A percentile compares a stretch with the other conserved stretches of the same genome.
phyloP scores from a whole-genome alignment of 1,140 invertebrate species.

The Scaptodrosophila lebanonensis region DNA sequence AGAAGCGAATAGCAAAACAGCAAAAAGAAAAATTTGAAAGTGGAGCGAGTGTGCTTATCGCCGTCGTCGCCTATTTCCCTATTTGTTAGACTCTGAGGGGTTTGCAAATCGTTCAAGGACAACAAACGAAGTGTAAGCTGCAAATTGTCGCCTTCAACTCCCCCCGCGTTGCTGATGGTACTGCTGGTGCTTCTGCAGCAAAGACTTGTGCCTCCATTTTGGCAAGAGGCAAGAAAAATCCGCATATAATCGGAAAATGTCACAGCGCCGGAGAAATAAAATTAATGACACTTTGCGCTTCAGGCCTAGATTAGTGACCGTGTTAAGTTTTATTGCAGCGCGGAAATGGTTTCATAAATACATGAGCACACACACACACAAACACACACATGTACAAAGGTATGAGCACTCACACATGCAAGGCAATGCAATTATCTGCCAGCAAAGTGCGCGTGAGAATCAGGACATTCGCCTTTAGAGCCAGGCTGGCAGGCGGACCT shows the following conservation, averaged over 20 bases:
- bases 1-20: slow-evolving; percentile 13
- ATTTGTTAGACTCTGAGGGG: slow-evolving; percentile 58
- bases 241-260: slow-evolving; percentile 73
- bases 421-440: slow-evolving; percentile 67
- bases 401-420: slow-evolving; percentile 25
- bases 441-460: slow-evolving; percentile 49
- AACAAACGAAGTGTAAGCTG: slow-evolving; percentile 65
- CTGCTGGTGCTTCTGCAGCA: background rate
- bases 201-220: background rate
- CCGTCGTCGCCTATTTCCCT: slow-evolving; percentile 48
- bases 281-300: slow-evolving; percentile 66
- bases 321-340: slow-evolving; percentile 67
- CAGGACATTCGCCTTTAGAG: slow-evolving; percentile 58
- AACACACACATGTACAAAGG: slow-evolving; percentile 1
- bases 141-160: slow-evolving; percentile 47
- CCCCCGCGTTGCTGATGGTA: background rate
- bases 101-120: slow-evolving; percentile 65
- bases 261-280: slow-evolving; percentile 66
- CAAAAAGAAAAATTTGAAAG: slow-evolving; percentile 1
- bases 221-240: slow-evolving; percentile 50
- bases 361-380: slow-evolving; percentile 28
- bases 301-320: slow-evolving; percentile 66
- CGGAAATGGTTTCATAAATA: slow-evolving; percentile 74
- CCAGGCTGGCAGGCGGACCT: background rate
- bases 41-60: slow-evolving; percentile 54